A percentile compares a stretch with the other conserved stretches of the same genome.
phyloP scores from a whole-genome alignment of 2,797 vertebrate species.

The Liparis tanakae region DNA sequence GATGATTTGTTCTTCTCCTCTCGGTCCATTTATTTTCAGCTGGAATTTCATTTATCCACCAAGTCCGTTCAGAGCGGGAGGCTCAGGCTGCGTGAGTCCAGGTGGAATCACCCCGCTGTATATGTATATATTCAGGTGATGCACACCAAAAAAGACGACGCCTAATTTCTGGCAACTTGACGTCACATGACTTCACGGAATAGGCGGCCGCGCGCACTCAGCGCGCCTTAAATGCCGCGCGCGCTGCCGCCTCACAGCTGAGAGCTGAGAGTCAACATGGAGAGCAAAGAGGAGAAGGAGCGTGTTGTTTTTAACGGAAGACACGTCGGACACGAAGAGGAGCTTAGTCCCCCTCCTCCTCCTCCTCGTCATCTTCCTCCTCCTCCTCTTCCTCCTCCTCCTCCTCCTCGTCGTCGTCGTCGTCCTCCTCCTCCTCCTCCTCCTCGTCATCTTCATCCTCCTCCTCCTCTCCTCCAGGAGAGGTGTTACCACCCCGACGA shows the following conservation, averaged over 20 bases:
- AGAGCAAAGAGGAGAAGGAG: no score
- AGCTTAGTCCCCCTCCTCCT: no score
- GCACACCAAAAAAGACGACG: not conserved
- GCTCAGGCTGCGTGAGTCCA: not conserved
- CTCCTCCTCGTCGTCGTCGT: no score
- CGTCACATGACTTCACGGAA: not conserved
- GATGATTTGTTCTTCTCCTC: not conserved
- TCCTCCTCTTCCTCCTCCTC: no score
- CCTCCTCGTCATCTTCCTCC: no score
- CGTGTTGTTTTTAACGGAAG: no score
- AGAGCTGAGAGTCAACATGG: not conserved
- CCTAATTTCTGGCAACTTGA: not conserved
- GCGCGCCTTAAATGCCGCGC: no score
- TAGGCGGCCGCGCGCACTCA: not conserved
- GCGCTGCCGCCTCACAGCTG: no score
- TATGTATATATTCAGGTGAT: not conserved
- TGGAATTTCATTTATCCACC: not conserved
- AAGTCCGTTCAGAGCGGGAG: not conserved
- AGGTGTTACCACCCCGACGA: no score
- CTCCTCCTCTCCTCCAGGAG: no score
- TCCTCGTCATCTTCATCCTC: no score
- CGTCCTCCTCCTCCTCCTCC: no score
- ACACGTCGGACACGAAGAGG: not conserved
- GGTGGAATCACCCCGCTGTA: not conserved
- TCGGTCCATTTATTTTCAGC: not conserved